These are phyloP conservation scores for Caenorhabditis japonica DNA, from an alignment of 2,888 invertebrate species.

Conservation along the genomic window DNA sequence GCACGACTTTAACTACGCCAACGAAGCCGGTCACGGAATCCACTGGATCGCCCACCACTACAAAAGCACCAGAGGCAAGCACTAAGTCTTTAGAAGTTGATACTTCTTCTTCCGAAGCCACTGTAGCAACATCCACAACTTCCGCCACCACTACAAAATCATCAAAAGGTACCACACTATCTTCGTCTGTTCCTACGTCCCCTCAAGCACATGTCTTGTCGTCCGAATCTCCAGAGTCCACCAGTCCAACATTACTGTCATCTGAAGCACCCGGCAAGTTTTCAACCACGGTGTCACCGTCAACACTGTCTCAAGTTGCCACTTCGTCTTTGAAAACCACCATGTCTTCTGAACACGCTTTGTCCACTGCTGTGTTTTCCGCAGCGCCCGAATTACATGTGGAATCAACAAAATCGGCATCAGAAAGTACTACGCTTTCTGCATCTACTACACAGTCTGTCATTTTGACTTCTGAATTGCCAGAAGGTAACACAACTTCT, in stretches of 20 bases:
- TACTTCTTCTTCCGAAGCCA: slow-evolving; percentile 1
- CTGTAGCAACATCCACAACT: neutral
- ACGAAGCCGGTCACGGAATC: neutral
- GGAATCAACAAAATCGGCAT: neutral
- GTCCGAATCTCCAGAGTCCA: neutral
- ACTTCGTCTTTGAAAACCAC: slow-evolving; percentile 9
- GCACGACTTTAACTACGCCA: neutral
- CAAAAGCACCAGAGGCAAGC: neutral
- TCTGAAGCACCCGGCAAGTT: neutral
- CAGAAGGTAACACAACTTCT: neutral
- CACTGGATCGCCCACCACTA: neutral
- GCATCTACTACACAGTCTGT: too few species aligned
- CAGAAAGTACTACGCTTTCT: slow-evolving; percentile 6
- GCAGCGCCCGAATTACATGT: slow-evolving; percentile 1
- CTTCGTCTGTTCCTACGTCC: neutral
- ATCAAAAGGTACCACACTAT: neutral
- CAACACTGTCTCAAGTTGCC: slow-evolving; percentile 6
- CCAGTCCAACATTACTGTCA: too few species aligned
- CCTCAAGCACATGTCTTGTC: neutral
- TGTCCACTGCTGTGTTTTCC: neutral
- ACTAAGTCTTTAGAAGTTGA: too few species aligned
- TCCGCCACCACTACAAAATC: neutral
- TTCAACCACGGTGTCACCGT: neutral
- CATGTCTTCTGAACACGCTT: neutral
- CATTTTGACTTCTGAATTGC: neutral